Evolutionary conservation across 2,113 vertebrate genomes (phyloP).

Genomic region (Aptenodytes forsteri): DNA sequence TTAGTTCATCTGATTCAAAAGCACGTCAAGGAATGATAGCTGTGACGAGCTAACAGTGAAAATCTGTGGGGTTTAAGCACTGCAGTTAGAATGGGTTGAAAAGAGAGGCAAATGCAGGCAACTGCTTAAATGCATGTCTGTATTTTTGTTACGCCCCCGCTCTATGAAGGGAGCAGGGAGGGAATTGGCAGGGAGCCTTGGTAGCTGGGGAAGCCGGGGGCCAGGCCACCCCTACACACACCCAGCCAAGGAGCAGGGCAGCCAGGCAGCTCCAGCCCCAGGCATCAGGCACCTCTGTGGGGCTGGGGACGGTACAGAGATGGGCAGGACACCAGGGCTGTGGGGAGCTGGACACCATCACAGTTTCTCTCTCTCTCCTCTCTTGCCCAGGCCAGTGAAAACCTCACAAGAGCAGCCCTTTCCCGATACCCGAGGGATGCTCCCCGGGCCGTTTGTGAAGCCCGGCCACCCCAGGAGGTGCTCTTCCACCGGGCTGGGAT

Average conservation of each 20-base stretch:
- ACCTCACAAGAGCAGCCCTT: not conserved
- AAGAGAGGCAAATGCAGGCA: not conserved
- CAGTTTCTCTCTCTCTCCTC: not conserved
- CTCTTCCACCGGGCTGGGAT: not conserved
- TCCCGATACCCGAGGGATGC: not conserved
- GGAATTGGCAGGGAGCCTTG: not conserved
- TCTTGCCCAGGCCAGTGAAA: not conserved
- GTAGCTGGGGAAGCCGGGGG: not conserved
- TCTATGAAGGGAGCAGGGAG: not conserved
- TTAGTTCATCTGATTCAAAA: constrained; percentile 24
- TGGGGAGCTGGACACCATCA: not conserved
- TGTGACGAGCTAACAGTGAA: not conserved
- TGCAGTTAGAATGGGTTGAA: not conserved
- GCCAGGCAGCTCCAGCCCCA: not conserved
- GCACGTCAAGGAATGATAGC: not conserved
- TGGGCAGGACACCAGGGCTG: not conserved
- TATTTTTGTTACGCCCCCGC: fast-evolving
- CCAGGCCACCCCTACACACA: not conserved
- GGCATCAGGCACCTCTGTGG: not conserved
- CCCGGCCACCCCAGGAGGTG: not conserved
- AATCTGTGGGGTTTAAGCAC: not conserved
- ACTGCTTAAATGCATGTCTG: fast-evolving
- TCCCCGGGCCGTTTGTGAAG: not conserved
- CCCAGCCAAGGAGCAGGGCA: not conserved
- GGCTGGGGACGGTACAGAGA: fast-evolving